Conservation (phyloP, 1,140 invertebrate species). For the Lucilia cuprina region DNA sequence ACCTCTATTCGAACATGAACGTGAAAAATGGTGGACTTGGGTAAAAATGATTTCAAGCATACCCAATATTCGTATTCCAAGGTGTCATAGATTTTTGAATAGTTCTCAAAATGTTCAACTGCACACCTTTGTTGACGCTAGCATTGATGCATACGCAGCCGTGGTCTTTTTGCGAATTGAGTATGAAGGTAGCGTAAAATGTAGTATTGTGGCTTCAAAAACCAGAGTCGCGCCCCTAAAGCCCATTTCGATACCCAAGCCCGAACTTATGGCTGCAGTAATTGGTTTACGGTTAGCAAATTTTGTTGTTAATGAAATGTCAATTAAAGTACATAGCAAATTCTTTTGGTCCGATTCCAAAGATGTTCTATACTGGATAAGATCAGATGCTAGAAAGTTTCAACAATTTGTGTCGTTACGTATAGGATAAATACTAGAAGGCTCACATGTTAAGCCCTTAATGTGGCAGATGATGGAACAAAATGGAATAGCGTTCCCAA, state of each 20-base stretch:
- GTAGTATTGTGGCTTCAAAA: constrained; percentile 42
- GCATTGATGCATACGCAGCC: constrained; percentile 20
- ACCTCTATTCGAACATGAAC: background rate
- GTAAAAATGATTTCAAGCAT: background rate
- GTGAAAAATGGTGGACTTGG: background rate
- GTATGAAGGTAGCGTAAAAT: background rate
- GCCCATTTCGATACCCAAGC: constrained; percentile 53
- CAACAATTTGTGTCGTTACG: constrained; percentile 47
- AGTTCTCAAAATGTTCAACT: constrained; percentile 14
- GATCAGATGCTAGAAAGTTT: background rate
- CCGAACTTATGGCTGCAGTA: constrained; percentile 61
- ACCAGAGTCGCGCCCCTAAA: constrained; percentile 53
- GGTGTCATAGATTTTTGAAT: background rate
- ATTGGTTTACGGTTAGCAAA: constrained; percentile 49
- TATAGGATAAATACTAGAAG: constrained; percentile 45
- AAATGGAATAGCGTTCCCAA: background rate
- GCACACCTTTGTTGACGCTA: constrained; percentile 28
- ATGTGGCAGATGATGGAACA: background rate
- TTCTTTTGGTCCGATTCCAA: constrained; percentile 29
- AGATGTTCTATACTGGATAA: constrained; percentile 22
- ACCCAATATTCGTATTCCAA: constrained; percentile 14
- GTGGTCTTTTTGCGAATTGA: background rate
- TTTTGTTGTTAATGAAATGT: background rate
- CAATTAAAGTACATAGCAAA: background rate
- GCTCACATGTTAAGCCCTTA: constrained; percentile 24